Percentiles rank a stretch among this genome's conserved stretches.
These are phyloP conservation scores for Sycophaga agraensis DNA, from an alignment of 1,140 invertebrate species.

Conservation along the genomic window DNA sequence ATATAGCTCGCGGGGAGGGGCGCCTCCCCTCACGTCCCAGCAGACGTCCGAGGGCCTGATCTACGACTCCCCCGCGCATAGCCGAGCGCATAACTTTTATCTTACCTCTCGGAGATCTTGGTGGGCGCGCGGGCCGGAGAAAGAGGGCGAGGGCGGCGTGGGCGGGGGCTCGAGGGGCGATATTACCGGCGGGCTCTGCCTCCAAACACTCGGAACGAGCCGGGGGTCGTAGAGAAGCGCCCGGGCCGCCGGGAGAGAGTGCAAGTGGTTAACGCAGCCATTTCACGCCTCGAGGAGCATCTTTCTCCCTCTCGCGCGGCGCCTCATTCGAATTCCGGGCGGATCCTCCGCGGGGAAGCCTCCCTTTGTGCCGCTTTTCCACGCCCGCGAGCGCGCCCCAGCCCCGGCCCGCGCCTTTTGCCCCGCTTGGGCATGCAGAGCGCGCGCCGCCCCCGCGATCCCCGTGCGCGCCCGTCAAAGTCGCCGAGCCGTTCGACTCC, in stretches of 20 bases:
- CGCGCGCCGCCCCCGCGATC: not conserved
- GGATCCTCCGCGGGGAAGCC: no score
- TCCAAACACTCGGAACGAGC: slow-evolving; percentile 37
- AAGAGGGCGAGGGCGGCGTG: not conserved
- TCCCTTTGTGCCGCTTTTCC: slow-evolving; percentile 13
- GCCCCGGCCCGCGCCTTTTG: not conserved
- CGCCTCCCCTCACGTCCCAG: slow-evolving; percentile 43
- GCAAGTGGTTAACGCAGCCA: slow-evolving; percentile 34
- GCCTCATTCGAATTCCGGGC: slow-evolving; percentile 52
- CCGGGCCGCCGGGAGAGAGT: slow-evolving; percentile 5
- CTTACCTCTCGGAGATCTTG: slow-evolving; percentile 51
- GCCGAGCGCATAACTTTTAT: slow-evolving; percentile 57
- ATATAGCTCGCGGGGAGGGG: slow-evolving; percentile 6
- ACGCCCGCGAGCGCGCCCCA: not conserved
- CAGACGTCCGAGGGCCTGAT: slow-evolving; percentile 54
- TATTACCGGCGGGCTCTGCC: slow-evolving; percentile 28
- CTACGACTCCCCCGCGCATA: slow-evolving; percentile 58
- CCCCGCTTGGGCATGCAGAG: no score
- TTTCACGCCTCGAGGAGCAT: slow-evolving; percentile 33
- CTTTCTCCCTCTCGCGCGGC: slow-evolving; percentile 19
- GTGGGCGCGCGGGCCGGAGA: slow-evolving; percentile 22
- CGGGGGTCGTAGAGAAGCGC: slow-evolving; percentile 19
- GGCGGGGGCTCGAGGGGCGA: slow-evolving; percentile 35
- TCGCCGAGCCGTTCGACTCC: no score
- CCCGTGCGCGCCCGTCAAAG: not conserved